Conservation (phyloP, 2,888 invertebrate genomes). For the Drosophila neotestacea region DNA sequence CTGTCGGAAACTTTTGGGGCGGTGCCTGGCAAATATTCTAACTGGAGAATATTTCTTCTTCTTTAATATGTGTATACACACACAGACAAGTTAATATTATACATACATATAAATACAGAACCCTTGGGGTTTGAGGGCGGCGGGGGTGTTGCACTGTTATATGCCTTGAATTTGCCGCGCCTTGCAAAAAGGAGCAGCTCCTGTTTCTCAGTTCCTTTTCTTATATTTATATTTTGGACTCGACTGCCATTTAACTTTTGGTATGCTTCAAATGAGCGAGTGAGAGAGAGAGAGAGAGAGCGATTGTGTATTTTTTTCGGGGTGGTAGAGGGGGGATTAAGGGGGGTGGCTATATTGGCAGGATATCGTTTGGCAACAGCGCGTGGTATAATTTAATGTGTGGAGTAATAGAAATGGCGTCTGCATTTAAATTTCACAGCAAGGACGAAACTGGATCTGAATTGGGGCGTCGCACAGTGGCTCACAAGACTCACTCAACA, state of each 20-base stretch:
- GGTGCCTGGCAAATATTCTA: slow-evolving; percentile 72
- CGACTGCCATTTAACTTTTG: slow-evolving; percentile 46
- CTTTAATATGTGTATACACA: slow-evolving; percentile 36
- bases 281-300: background rate
- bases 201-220: slow-evolving; percentile 25
- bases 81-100: slow-evolving; percentile 8
- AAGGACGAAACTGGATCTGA: slow-evolving; percentile 60
- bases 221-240: slow-evolving; percentile 69
- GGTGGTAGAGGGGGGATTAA: background rate
- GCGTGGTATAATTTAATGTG: slow-evolving; percentile 76
- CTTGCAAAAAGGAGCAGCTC: slow-evolving; percentile 43
- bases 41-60: slow-evolving; percentile 45
- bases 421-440: slow-evolving; percentile 76
- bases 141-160: slow-evolving; percentile 7
- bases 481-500: too few relatives aligned
- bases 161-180: slow-evolving; percentile 45
- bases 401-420: slow-evolving; percentile 78
- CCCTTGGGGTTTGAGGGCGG: slow-evolving; percentile 5
- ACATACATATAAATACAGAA: slow-evolving; percentile 4
- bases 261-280: background rate
- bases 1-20: slow-evolving; percentile 68
- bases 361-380: slow-evolving; percentile 70
- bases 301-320: too few relatives aligned
- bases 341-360: slow-evolving; percentile 50
- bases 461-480: slow-evolving; percentile 20